Conservation (phyloP, 1,140 invertebrate species). For the Drosophila repletoides region DNA sequence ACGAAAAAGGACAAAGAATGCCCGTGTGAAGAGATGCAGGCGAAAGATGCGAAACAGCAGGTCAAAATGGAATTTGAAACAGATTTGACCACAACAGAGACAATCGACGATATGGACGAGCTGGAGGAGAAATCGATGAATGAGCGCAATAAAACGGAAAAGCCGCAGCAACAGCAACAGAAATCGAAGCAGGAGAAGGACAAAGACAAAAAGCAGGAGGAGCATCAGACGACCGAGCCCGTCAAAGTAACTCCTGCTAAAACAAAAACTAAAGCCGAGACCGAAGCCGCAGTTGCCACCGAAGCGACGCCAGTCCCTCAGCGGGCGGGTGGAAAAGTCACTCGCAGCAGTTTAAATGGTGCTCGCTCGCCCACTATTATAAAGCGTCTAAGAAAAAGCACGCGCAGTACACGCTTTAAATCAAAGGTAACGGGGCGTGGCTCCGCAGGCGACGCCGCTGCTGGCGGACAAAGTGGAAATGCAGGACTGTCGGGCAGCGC, state of each 20-base stretch:
- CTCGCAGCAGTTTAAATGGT: conserved; percentile 58
- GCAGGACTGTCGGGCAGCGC: conserved; percentile 2
- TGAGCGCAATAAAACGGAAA: background rate
- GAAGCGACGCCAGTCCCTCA: background rate
- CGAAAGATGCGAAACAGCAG: background rate
- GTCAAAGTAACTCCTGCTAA: background rate
- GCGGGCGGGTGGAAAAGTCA: conserved; percentile 44
- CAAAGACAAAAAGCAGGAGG: background rate
- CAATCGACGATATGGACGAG: conserved; percentile 40
- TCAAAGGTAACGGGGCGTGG: conserved; percentile 66
- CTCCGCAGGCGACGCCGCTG: background rate
- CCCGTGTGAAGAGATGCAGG: background rate
- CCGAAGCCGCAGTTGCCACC: background rate
- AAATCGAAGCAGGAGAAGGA: background rate
- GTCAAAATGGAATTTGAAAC: conserved; percentile 45
- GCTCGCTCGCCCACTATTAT: conserved; percentile 48
- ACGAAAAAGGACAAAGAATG: background rate
- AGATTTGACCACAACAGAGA: conserved; percentile 56
- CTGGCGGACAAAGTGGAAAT: background rate
- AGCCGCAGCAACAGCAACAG: background rate
- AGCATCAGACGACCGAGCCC: background rate
- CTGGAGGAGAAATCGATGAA: background rate
- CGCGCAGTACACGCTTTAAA: conserved; percentile 84
- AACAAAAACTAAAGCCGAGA: background rate
- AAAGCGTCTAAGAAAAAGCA: conserved; percentile 84